Base-by-base conservation (phyloP, 2,888 invertebrate genomes). In the Heteromurus nitidus region DNA sequence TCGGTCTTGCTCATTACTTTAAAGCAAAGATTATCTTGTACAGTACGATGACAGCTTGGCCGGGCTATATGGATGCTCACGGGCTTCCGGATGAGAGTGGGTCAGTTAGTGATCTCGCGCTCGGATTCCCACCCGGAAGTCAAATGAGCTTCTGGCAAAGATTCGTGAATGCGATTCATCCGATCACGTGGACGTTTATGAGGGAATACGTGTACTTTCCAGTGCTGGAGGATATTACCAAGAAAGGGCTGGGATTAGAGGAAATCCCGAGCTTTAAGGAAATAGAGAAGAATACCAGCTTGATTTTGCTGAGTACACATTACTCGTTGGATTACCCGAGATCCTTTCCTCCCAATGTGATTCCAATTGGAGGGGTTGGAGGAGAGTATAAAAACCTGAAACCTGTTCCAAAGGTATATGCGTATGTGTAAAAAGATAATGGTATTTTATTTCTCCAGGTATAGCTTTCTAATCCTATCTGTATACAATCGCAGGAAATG, bases 291-390 rank as follows among this genome's bases (percentile, higher is more conserved):
- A 80, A 84, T 50, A 65, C 73, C 2, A 84, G 86, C 42, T 60
- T 87, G 36, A 50, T 87, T 3, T 13, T 87, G 26, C 30, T 82
- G 3, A 87, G 83, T 30, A 80, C 80, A 18, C 84, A 87, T 20
- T 85, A 67, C 65, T 69, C 81, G 11, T 65, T 84, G 18, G 86
- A 86, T 42, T 82, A 74, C n/a, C 80, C 84, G 0, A 82, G 84
- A 62, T 76, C 80, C 2, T 22, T 82, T 7, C 84, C 84, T 47
- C 83, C 86, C 3, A 58, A 82, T 44, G 75, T 80, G 0, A 31
- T 84, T 3, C 24, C 65, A 2, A 65, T 85, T 60, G 79, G 79
- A 16, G 83, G 83, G 9, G 20, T 36, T 18, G 55, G 20, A 22
- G 68, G 18, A 7, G 68, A 36, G 1, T 7, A 2, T 1, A 68